Percentiles rank a stretch among this genome's conserved stretches.
Evolutionary conservation across 2,888 invertebrate genomes (phyloP).

Genomic region (Aphodius sticticus): DNA sequence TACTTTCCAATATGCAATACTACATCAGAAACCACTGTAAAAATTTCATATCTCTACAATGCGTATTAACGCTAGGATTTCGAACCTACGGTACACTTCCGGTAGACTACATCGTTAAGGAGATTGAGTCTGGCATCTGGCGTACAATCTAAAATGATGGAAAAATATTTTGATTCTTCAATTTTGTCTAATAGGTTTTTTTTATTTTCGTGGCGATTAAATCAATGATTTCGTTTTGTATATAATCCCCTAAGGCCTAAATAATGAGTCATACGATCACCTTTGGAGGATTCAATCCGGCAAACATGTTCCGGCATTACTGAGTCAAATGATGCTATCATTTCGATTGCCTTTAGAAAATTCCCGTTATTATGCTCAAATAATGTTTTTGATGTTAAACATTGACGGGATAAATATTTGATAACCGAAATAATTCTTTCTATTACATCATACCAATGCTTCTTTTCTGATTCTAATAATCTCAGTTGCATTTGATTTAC

Average conservation of each 20-base stretch:
- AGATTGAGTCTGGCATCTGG: conserved; percentile 9
- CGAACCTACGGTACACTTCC: too few relatives aligned
- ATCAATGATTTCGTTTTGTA: neutral
- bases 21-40: too few relatives aligned
- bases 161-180: conserved; percentile 20
- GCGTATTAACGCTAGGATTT: too few relatives aligned
- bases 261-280: too few relatives aligned
- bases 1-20: too few relatives aligned
- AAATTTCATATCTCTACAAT: too few relatives aligned
- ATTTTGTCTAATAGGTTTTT: conserved; percentile 14
- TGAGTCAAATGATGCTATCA: conserved; percentile 28
- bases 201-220: too few relatives aligned
- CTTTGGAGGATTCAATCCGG: conserved; percentile 22
- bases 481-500: conserved; percentile 36
- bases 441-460: too few relatives aligned
- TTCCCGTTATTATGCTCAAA: conserved; percentile 20
- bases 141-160: conserved; percentile 21
- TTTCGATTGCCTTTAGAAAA: conserved; percentile 27
- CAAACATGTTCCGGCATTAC: conserved; percentile 23
- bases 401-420: conserved; percentile 38
- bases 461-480: conserved; percentile 34
- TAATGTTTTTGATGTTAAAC: conserved; percentile 27
- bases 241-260: conserved; percentile 6
- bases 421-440: too few relatives aligned
- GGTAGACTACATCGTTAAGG: too few relatives aligned